Conservation (phyloP, 2,888 invertebrate species). For the Callinectes sapidus region DNA sequence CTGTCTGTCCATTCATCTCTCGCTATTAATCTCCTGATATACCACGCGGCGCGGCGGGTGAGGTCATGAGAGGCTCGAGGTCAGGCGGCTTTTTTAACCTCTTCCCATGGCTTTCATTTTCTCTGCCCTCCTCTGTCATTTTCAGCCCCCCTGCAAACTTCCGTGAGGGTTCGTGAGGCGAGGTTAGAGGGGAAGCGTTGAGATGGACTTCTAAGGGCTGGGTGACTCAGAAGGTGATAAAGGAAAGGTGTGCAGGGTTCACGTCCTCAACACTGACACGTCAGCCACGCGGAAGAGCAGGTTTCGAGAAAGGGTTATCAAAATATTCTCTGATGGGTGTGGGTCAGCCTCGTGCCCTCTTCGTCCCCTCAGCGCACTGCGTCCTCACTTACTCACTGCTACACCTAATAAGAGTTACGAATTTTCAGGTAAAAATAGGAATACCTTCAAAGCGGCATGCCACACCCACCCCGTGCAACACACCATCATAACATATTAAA, state of each 20-base stretch:
- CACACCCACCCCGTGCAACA: constrained; percentile 28
- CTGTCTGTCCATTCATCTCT: constrained; percentile 13
- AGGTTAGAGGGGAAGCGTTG: not conserved
- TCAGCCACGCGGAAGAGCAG: not conserved
- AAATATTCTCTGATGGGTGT: not conserved
- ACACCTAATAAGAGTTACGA: not conserved
- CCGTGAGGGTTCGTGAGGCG: constrained; percentile 19
- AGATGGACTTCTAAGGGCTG: not conserved
- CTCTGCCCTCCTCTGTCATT: not conserved
- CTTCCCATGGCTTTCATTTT: not conserved
- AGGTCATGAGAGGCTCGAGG: not conserved
- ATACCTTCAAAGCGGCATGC: constrained; percentile 17
- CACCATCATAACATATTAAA: constrained; percentile 37
- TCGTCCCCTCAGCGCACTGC: not conserved
- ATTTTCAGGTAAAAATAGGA: constrained; percentile 1
- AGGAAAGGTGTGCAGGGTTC: not conserved
- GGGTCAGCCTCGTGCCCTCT: not conserved
- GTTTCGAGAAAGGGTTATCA: not conserved
- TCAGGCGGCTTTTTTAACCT: constrained; percentile 5
- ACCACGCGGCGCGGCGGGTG: constrained; percentile 8
- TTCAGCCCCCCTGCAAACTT: constrained; percentile 15
- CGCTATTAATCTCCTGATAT: constrained; percentile 8
- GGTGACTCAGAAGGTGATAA: not conserved
- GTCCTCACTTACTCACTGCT: not conserved
- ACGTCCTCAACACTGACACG: not conserved